A percentile compares a stretch with the other conserved stretches of the same genome.
Evolutionary conservation across 2,888 invertebrate species (phyloP).

Genomic region (Lasioglossum leucozonium): DNA sequence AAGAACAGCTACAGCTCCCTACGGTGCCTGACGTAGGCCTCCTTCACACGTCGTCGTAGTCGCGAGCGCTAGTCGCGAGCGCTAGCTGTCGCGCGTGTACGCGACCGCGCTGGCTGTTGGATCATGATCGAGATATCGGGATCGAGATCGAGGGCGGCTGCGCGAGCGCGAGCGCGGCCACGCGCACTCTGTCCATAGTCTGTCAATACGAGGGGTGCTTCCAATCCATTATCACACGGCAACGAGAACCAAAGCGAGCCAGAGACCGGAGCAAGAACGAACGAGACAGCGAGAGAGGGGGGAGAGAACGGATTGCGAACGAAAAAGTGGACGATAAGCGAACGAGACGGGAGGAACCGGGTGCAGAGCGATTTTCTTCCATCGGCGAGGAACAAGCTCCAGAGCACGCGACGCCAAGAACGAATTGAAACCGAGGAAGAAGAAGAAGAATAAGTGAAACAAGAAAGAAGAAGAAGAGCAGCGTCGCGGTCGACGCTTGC

Average conservation of each 20-base stretch:
- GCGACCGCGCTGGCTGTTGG: conserved; percentile 37
- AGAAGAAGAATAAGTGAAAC: not conserved
- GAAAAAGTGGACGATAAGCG: conserved; percentile 46
- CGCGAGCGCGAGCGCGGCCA: conserved; percentile 40
- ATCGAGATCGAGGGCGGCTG: conserved; percentile 27
- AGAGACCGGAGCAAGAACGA: not conserved
- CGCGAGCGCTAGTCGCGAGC: conserved; percentile 46
- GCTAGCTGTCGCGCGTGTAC: conserved; percentile 37
- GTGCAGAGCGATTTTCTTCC: conserved; percentile 38
- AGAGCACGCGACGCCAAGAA: conserved; percentile 31
- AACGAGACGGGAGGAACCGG: conserved; percentile 19
- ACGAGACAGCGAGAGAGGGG: not conserved
- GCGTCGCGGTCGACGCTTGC: not conserved
- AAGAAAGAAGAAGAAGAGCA: not conserved
- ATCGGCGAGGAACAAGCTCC: conserved; percentile 1
- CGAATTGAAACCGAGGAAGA: not conserved
- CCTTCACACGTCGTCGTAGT: conserved; percentile 75
- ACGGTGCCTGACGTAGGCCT: conserved; percentile 83
- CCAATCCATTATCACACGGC: conserved; percentile 54
- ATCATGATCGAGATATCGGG: not conserved
- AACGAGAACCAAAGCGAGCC: conserved; percentile 12
- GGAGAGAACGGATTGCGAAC: not conserved
- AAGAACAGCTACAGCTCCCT: conserved; percentile 79
- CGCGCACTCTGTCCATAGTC: conserved; percentile 66
- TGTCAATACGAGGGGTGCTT: conserved; percentile 71